Evolutionary conservation across 1,140 invertebrate species (phyloP).

Genomic region (Heliconius eleuchia): DNA sequence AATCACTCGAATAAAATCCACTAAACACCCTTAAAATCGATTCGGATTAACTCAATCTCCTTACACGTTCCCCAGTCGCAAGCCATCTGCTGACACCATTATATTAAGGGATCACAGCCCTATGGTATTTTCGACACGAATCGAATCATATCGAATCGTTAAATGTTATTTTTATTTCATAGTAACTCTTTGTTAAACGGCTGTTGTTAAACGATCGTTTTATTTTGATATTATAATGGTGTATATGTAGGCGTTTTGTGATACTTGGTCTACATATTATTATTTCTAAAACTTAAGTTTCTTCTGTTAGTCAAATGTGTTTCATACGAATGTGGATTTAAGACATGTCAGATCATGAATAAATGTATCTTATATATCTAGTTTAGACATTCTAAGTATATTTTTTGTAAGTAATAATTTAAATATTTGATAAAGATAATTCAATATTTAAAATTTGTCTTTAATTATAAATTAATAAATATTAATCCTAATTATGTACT

Average conservation of each 20-base stretch:
- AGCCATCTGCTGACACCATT: conserved; percentile 14
- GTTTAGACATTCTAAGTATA: no score
- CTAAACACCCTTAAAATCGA: conserved; percentile 8
- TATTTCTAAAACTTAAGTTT: not conserved
- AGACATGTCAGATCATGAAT: no score
- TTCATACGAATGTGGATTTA: no score
- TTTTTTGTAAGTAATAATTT: no score
- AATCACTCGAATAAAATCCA: not conserved
- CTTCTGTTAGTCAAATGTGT: not conserved
- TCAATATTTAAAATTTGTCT: no score
- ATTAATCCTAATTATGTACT: no score
- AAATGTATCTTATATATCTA: no score
- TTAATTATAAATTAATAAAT: no score
- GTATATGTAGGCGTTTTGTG: conserved; percentile 9
- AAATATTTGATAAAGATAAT: no score
- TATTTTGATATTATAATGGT: conserved; percentile 39
- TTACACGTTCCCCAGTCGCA: no score
- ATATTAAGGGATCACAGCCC: conserved; percentile 23
- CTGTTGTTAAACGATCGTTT: conserved; percentile 39
- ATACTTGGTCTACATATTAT: not conserved
- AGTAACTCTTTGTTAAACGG: conserved; percentile 49
- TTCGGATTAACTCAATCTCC: conserved; percentile 21
- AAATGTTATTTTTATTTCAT: conserved; percentile 57
- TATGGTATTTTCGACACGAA: conserved; percentile 39
- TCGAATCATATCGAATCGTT: conserved; percentile 36